Evolutionary conservation across 2,797 vertebrate genomes (phyloP), one percentile per base, ranked within the genome.

Genomic region (Semaprochilodus insignis): DNA sequence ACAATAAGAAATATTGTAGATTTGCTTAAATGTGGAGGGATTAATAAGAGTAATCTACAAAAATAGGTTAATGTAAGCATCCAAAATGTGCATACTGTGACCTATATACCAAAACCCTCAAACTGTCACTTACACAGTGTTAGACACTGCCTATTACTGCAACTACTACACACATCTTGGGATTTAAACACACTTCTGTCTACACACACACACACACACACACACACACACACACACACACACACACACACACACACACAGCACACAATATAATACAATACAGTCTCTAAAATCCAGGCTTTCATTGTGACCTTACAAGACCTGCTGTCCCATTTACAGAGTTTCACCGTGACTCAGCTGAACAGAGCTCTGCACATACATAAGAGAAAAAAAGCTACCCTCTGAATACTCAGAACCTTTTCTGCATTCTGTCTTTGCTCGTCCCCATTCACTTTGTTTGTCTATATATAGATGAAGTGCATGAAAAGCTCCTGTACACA

Each of bases 201-300:
- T 40, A 51, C 40, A 27, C 8, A n/a, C 57, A 63, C 15, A 13
- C 4, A 44, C 17, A 25, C 66, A 59, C 48, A 15, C 36, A n/a
- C n/a, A n/a, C n/a, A n/a, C n/a, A n/a, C n/a, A n/a, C n/a, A n/a
- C n/a, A n/a, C n/a, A n/a, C n/a, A n/a, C n/a, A n/a, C n/a, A n/a
- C n/a, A n/a, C n/a, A n/a, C n/a, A n/a, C n/a, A n/a, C 19, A 72
- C 17, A 67, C 71, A 74, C 34, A 74, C 25, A 36, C 74, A 69
- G 55, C 72, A 69, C 31, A 52, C 11, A 40, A 25, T 21, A 48
- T 36, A 34, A 52, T 25, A 67, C 16, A 66, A n/a, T 66, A 66
- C 63, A 66, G 15, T 19, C 31, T 27, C 65, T 36, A 40, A 19
- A 69, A 8, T 67, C 65, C 65, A 8, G n/a, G 11, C 21, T 60